These are phyloP conservation scores for Monomorium pharaonis DNA, from an alignment of 1,140 invertebrate species.

Conservation along the genomic window DNA sequence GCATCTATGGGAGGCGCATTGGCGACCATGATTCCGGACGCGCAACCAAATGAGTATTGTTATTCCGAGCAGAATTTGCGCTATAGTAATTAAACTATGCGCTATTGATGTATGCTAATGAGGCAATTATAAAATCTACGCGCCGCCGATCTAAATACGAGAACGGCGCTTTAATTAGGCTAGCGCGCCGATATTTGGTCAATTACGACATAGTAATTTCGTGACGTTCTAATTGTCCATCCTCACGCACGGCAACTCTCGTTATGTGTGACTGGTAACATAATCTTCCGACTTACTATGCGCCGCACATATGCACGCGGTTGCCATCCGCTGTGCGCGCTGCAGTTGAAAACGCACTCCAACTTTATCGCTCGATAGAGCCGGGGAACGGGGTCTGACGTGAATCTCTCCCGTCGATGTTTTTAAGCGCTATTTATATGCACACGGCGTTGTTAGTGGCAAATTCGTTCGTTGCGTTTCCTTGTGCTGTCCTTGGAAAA, in stretches of 20 bases:
- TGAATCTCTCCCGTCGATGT: constrained; percentile 1
- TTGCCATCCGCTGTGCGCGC: not conserved
- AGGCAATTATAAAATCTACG: constrained; percentile 33
- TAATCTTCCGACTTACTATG: constrained; percentile 39
- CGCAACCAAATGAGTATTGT: not conserved
- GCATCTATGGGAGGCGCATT: not conserved
- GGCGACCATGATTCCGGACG: not conserved
- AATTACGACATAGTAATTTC: constrained; percentile 46
- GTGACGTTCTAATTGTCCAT: constrained; percentile 35
- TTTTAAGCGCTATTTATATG: constrained; percentile 30
- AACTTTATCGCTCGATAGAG: not conserved
- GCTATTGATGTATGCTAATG: constrained; percentile 23
- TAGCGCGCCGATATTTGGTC: constrained; percentile 16
- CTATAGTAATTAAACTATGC: constrained; percentile 16
- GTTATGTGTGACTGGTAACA: constrained; percentile 35
- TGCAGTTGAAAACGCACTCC: not conserved
- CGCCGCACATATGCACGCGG: not conserved
- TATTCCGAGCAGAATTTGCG: not conserved
- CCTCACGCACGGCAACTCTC: not conserved
- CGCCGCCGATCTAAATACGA: constrained; percentile 14
- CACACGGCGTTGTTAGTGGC: not conserved
- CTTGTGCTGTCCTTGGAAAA: not conserved
- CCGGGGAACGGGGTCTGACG: not conserved
- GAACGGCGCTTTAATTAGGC: constrained; percentile 37
- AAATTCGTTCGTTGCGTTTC: not conserved